Base-by-base conservation (phyloP, 2,888 invertebrate genomes). In the Willowsia nigromaculata region DNA sequence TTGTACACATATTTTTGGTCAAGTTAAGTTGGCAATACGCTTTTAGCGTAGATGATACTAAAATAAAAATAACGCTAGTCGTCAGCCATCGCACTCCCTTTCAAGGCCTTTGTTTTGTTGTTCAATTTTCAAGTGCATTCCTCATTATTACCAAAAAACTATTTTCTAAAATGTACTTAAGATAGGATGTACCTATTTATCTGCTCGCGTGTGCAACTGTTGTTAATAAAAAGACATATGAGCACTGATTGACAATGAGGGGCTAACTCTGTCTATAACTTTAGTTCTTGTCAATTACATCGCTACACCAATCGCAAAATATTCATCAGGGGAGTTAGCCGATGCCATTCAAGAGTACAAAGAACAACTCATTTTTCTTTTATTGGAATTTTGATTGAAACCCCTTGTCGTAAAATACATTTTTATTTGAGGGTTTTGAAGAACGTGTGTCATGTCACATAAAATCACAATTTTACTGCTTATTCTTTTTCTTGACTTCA, bases 341-440 rank as follows among this genome's bases (percentile, higher is more conserved):
- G 40, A n/a, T 68, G 27, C 22, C 6, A 40, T 68, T 37, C 40
- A 68, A 33, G 15, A n/a, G 37, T 25, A 47, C 74, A 43, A 74
- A 40, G 40, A 33, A 37, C 18, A 27, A 13, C 27, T 74, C 74
- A 74, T 74, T 74, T 74, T 53, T 74, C 74, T 74, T 74, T 74
- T 74, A 74, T 74, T 74, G 47, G 74, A 74, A 74, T 43, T 74
- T 74, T 74, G 74, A 74, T 74, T 74, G 74, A 74, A 74, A 47
- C 25, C 74, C 47, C 74, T 74, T 11, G 68, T 47, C 27, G 47
- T 47, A 74, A 74, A 74, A 74, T 40, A 43, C 43, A 47, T 47
- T 74, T 74, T 74, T 74, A 74, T 47, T 43, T 74, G 22, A 11
- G 13, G 43, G 40, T 74, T 27, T 74, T 74, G 74, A 47, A n/a